Evolutionary conservation across 2,797 vertebrate genomes (phyloP), one percentile per base, ranked within the genome.

Genomic region (Macroramphosus scolopax): DNA sequence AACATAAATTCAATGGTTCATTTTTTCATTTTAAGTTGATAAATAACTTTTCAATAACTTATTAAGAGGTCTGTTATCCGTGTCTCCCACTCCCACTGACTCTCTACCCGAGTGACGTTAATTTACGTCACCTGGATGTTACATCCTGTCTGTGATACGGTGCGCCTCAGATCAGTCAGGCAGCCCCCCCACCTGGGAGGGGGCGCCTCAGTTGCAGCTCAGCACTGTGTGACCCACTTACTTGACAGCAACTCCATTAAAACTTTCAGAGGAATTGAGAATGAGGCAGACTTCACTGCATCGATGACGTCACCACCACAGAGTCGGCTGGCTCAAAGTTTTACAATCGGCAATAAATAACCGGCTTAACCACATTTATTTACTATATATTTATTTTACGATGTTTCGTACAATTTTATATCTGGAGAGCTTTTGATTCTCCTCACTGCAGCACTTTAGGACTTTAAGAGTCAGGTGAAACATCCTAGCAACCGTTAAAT

Each of bases 221-320:
- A 24, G 17, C 8, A 49, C 67, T 20, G 44, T 26, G 41, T 77
- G 82, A 83, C 80, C 82, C 71, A 83, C 59, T 84, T 83, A n/a
- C n/a, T n/a, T n/a, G n/a, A n/a, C n/a, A n/a, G n/a, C n/a, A n/a
- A n/a, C n/a, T n/a, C n/a, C n/a, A n/a, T n/a, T n/a, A 52, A 78
- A 80, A 80, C 51, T 43, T 77, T 72, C 45, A 78, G 33, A 48
- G 36, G 45, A n/a, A 7, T 41, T 3, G 25, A 54, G 53, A 22
- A 22, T 3, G 40, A 59, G 32, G 37, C 16, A 54, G 20, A 49
- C n/a, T n/a, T n/a, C n/a, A n/a, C n/a, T 4, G 25, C 16, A 18
- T 55, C 13, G 17, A 29, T 15, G 12, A 39, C 29, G 5, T 31
- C 44, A 12, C 33, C 0, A 31, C 29, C 11, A 6, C n/a, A 22